phyloP scores from a whole-genome alignment of 2,888 invertebrate genomes.

The Brachycybe producta region DNA sequence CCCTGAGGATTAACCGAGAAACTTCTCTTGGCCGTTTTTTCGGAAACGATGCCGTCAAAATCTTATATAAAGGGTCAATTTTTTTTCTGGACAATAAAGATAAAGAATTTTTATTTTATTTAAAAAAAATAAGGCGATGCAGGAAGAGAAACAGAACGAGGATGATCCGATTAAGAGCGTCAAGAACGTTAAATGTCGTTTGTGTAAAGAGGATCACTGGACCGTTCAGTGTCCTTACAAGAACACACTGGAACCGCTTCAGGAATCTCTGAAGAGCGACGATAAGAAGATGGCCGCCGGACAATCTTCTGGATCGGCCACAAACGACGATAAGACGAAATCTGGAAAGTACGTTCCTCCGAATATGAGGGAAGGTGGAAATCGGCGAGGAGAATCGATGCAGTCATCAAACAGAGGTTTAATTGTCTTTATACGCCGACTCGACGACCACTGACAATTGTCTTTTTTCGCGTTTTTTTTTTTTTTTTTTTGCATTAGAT shows the following conservation, averaged over 20 bases:
- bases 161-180: conserved; percentile 61
- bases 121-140: conserved; percentile 7
- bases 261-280: conserved; percentile 30
- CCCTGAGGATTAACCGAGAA: too few relatives aligned
- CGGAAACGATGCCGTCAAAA: too few relatives aligned
- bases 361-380: conserved; percentile 68
- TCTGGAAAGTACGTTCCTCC: conserved; percentile 59
- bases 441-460: not conserved
- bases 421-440: not conserved
- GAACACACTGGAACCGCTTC: conserved; percentile 51
- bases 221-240: conserved; percentile 96
- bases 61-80: too few relatives aligned
- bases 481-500: conserved; percentile 36
- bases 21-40: too few relatives aligned
- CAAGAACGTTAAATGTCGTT: conserved; percentile 70
- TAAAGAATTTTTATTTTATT: too few relatives aligned
- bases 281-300: conserved; percentile 34
- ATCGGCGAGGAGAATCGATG: conserved; percentile 57
- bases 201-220: conserved; percentile 95
- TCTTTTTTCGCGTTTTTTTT: not conserved
- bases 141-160: conserved; percentile 61
- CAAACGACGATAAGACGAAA: conserved; percentile 26
- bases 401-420: conserved; percentile 37
- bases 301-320: not conserved
- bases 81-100: too few relatives aligned